Base-by-base conservation (phyloP, 1,140 invertebrate species). In the Steinernema feltiae region DNA sequence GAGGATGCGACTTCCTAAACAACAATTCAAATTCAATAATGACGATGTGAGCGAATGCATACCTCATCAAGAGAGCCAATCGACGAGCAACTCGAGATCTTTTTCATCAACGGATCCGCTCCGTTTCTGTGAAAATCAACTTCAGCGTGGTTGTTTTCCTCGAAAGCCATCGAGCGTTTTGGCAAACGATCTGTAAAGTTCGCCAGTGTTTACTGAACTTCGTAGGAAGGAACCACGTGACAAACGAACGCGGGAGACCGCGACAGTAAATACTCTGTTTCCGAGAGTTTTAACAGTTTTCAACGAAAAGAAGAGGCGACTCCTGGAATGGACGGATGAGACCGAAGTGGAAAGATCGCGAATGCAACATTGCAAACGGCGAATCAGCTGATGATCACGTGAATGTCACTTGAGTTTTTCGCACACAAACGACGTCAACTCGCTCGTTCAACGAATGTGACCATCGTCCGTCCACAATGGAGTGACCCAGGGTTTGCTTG, bases 41-140 rank as follows among this genome's bases (percentile, higher is more conserved):
- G 1, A 21, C 18, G 18, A 21, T 35, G 18, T 12, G 31, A n/a
- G 31, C 18, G 70, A 24, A 31, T 70, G 0, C 30, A 24, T 1
- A 72, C 70, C 30, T 72, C 31, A 29, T 72, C 70, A 1, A 72
- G 35, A 24, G 70, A 72, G 0, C 35, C 70, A 35, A 72, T 72
- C 1, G 70, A 72, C 18, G 70, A 72, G 1, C 17, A 72, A 35
- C 70, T 72, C 35, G 70, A 2, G n/a, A 72, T 32, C 70, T 72
- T 72, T 29, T 72, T 72, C 70, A 72, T 72, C 1, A 0, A 35
- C n/a, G 29, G 35, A 21, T 72, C 35, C n/a, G 31, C 70, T 24
- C 35, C 35, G 35, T 72, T 72, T 21, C 53, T 63, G 24, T 27
- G 53, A 27, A n/a, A 63, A 21, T 63, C 53, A 27, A 21, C 7